A percentile compares a stretch with the other conserved stretches of the same genome.
Evolutionary conservation across 2,888 invertebrate species (phyloP).

Genomic region (Blastobasis adustella): DNA sequence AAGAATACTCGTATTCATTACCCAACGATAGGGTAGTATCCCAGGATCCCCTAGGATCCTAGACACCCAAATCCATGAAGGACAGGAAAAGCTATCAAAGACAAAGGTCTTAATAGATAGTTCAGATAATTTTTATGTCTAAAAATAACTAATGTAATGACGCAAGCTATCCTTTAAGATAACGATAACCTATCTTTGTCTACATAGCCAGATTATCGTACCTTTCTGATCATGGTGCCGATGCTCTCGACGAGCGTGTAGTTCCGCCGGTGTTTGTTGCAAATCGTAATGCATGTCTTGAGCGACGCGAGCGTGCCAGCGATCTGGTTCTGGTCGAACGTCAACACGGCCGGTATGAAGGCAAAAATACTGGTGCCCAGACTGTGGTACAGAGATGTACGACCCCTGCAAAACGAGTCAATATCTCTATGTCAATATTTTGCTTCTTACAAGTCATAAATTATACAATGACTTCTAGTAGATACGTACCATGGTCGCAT

Average conservation of each 20-base stretch:
- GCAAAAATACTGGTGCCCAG: conserved; percentile 91
- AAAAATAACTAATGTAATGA: too few relatives aligned
- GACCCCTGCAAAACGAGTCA: conserved; percentile 74
- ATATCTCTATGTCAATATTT: not conserved
- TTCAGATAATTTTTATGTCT: too few relatives aligned
- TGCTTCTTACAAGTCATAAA: not conserved
- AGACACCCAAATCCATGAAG: too few relatives aligned
- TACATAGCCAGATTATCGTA: conserved; percentile 14
- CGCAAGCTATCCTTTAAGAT: too few relatives aligned
- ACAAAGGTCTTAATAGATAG: too few relatives aligned
- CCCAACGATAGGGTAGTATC: too few relatives aligned
- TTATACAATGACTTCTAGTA: not conserved
- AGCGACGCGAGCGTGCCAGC: conserved; percentile 82
- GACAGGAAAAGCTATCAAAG: too few relatives aligned
- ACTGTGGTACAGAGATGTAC: conserved; percentile 92
- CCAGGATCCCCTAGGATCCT: too few relatives aligned
- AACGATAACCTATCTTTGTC: too few relatives aligned
- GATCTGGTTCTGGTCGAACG: conserved; percentile 89
- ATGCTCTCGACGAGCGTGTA: conserved; percentile 84
- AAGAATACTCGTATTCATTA: conserved; percentile 13
- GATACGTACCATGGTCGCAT: conserved; percentile 85
- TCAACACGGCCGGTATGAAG: conserved; percentile 94
- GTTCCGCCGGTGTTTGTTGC: conserved; percentile 81
- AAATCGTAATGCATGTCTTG: conserved; percentile 86
- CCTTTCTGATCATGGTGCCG: conserved; percentile 83